Evolutionary conservation across 2,888 invertebrate species (phyloP).

Genomic region (Drosophila lacicola): DNA sequence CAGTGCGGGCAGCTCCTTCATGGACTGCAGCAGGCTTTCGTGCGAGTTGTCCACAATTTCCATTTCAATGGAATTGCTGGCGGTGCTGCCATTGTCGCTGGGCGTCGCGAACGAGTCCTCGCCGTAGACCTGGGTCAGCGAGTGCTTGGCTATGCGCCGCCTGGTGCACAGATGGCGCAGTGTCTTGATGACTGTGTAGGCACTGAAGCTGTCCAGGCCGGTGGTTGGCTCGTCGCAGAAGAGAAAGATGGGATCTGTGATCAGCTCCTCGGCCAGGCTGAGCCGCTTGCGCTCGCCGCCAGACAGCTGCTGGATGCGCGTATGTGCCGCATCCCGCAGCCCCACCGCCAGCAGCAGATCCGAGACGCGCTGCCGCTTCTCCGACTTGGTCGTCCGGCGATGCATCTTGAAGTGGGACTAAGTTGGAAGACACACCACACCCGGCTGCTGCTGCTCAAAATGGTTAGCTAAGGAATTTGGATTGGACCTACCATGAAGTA

Average conservation of each 20-base stretch:
- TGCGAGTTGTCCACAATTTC: conserved; percentile 62
- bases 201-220: conserved; percentile 95
- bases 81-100: conserved; percentile 59
- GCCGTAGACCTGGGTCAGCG: conserved; percentile 76
- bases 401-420: conserved; percentile 93
- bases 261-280: conserved; percentile 93
- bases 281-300: conserved; percentile 96
- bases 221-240: conserved; percentile 98
- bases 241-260: conserved; percentile 94
- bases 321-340: conserved; percentile 89
- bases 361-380: conserved; percentile 81
- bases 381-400: conserved; percentile 85
- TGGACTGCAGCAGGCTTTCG: conserved; percentile 56
- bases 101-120: conserved; percentile 72
- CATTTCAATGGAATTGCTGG: conserved; percentile 81
- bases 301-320: conserved; percentile 91
- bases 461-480: background rate
- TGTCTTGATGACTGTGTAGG: conserved; percentile 91
- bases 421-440: background rate
- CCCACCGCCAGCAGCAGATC: conserved; percentile 87
- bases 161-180: conserved; percentile 87
- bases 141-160: conserved; percentile 84
- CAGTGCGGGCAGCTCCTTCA: conserved; percentile 69
- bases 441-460: too few species aligned
- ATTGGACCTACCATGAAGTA: conserved; percentile 90